phyloP scores from a whole-genome alignment of 53 echinoderm and acorn worm species.

The Pentamera pediparva region DNA sequence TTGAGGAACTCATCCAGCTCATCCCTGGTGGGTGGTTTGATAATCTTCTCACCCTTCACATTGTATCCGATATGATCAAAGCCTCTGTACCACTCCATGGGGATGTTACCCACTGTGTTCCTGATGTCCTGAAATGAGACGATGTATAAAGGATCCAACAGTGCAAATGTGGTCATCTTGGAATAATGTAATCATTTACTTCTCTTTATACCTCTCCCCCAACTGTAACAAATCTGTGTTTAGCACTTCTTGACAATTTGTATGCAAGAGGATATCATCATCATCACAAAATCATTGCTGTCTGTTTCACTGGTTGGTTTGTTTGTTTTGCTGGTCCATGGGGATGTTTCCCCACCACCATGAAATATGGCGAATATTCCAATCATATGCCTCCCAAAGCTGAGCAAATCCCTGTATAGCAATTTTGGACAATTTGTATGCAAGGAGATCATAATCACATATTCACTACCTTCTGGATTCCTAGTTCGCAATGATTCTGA shows the following conservation, averaged over 20 bases:
- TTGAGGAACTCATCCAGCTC: conserved; percentile 93
- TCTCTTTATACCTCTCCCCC: too few species aligned
- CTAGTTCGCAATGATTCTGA: too few species aligned
- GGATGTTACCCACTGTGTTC: conserved; percentile 93
- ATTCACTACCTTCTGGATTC: too few species aligned
- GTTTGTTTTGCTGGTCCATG: conserved; percentile 99
- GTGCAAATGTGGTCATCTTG: neutral
- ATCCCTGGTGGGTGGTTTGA: conserved; percentile 76
- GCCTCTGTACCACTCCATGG: conserved; percentile 97
- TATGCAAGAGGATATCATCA: neutral
- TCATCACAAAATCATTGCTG: too few species aligned
- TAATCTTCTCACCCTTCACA: conserved; percentile 73
- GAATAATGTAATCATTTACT: neutral
- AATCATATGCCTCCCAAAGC: too few species aligned
- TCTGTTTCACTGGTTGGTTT: too few species aligned
- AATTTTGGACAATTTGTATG: too few species aligned
- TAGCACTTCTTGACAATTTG: too few species aligned
- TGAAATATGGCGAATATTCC: too few species aligned
- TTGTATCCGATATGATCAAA: conserved; percentile 94
- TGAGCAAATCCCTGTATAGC: too few species aligned
- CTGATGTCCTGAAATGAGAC: conserved; percentile 72
- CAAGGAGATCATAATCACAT: neutral
- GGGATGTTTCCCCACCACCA: conserved; percentile 78
- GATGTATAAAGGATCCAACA: neutral
- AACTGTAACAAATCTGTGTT: too few species aligned